phyloP scores from a whole-genome alignment of 2,113 vertebrate genomes.

The Thamnaconus septentrionalis region DNA sequence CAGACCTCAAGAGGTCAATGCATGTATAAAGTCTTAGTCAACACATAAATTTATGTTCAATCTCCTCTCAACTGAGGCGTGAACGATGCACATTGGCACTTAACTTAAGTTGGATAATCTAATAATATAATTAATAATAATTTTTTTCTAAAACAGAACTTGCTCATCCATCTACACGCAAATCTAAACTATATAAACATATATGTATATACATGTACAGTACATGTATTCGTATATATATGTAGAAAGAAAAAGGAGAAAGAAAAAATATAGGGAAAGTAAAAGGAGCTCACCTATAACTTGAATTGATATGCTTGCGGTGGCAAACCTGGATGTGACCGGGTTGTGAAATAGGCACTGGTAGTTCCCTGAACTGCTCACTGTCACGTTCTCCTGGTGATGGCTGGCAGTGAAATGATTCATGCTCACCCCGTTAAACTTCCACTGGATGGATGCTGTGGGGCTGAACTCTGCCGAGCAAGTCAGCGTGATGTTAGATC shows the following conservation, averaged over 20 bases:
- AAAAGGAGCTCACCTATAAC: conserved; percentile 58
- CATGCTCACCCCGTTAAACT: conserved; percentile 29
- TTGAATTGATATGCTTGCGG: conserved; percentile 17
- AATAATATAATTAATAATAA: too few species aligned
- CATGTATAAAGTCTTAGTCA: neutral
- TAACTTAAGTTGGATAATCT: too few species aligned
- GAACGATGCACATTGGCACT: too few species aligned
- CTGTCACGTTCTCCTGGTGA: conserved; percentile 20
- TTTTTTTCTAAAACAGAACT: too few species aligned
- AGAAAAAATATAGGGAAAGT: neutral
- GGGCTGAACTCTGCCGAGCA: conserved; percentile 69
- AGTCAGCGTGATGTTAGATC: conserved; percentile 57
- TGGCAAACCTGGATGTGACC: conserved; percentile 50
- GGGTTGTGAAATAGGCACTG: conserved; percentile 63
- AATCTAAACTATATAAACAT: too few species aligned
- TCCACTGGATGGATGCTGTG: conserved; percentile 56
- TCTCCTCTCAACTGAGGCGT: too few species aligned
- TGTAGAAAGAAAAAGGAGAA: neutral
- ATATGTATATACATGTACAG: too few species aligned
- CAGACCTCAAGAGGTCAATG: neutral
- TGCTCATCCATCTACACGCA: too few species aligned
- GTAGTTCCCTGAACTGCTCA: conserved; percentile 61
- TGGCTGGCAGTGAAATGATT: conserved; percentile 20
- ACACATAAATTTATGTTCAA: neutral
- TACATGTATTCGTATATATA: neutral